Base-by-base conservation (phyloP, 2,113 vertebrate species). In the Tachuris rubrigastra region DNA sequence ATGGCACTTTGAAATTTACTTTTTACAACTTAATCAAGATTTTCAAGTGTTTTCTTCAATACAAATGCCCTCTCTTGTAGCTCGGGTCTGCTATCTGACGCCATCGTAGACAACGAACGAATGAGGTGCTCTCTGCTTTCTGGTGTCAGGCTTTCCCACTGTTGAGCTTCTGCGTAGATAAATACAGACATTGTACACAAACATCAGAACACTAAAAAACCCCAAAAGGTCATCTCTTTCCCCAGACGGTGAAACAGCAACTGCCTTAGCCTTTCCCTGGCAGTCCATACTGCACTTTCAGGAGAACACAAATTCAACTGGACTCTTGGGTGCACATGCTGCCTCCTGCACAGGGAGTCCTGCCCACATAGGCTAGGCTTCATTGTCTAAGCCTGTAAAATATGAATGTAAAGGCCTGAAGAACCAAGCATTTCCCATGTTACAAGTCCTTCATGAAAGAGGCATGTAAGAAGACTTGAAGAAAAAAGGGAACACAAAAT, bases 41-140 rank as follows among this genome's bases (percentile, higher is more conserved):
- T 98, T 97, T 98, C 98, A 97, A 99, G 99, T 96, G 98, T 98
- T 87, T 98, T 98, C 97, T 99, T 99, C 90, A 99, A 97, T 87
- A 98, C 96, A 79, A 98, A 98, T 16, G 99, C 99, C 84, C 98
- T 99, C 63, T 99, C 99, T 83, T 98, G 98, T 62, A 99, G 98
- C 71, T 99, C 99, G 0, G 99, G 98, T 87, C 99, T 98, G 98
- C 95, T 99, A 93, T 99, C 99, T 12, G 98, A 97, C 68, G 98
- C 99, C 98, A 99, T 98, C 1, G 98, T 98, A 20, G 98, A 98
- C 94, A 99, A 98, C 0, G 99, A 99, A 58, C 93, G 98, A 92
- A 99, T 97, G 86, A 99, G 98, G 95, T 98, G 98, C 49, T 97
- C 98, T 94, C 99, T 98, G 97, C 99, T 99, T 95, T 98, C 98